Conservation (phyloP, 2,797 vertebrate species). For the Melanotaenia parkinsoni region DNA sequence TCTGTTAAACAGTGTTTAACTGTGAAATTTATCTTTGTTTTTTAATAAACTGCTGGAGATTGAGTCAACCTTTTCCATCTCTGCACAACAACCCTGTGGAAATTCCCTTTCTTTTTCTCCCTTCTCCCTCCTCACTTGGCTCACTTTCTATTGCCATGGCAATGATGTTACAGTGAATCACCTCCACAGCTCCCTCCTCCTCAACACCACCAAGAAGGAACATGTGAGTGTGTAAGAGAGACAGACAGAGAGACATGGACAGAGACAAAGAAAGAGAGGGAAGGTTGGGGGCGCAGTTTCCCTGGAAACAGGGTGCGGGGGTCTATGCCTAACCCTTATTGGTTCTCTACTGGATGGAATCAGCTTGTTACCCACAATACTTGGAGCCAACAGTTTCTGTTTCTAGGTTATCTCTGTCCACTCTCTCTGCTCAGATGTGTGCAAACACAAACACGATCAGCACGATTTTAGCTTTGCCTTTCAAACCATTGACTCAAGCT, state of each 20-base stretch:
- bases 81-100: constrained; percentile 50
- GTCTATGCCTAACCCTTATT: constrained; percentile 73
- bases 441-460: constrained; percentile 1
- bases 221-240: constrained; percentile 56
- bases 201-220: constrained; percentile 68
- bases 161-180: constrained; percentile 83
- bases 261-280: constrained; percentile 36
- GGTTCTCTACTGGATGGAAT: constrained; percentile 77
- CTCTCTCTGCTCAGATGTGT: constrained; percentile 16
- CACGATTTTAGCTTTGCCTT: constrained; percentile 26
- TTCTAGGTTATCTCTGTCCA: constrained; percentile 67
- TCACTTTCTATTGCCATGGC: constrained; percentile 80
- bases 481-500: not conserved
- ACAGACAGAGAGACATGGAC: constrained; percentile 44
- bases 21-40: constrained; percentile 9
- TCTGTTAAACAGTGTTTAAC: not conserved
- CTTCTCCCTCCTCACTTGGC: constrained; percentile 48
- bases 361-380: constrained; percentile 72
- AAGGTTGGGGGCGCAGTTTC: constrained; percentile 69
- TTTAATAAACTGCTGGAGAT: constrained; percentile 16
- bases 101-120: constrained; percentile 49
- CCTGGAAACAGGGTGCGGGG: constrained; percentile 81
- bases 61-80: constrained; percentile 46
- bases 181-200: constrained; percentile 78
- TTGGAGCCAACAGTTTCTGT: constrained; percentile 59